Percentiles rank a stretch among this genome's conserved stretches.
These are phyloP conservation scores for Enoplosus armatus DNA, from an alignment of 2,797 vertebrate genomes.

Conservation along the genomic window DNA sequence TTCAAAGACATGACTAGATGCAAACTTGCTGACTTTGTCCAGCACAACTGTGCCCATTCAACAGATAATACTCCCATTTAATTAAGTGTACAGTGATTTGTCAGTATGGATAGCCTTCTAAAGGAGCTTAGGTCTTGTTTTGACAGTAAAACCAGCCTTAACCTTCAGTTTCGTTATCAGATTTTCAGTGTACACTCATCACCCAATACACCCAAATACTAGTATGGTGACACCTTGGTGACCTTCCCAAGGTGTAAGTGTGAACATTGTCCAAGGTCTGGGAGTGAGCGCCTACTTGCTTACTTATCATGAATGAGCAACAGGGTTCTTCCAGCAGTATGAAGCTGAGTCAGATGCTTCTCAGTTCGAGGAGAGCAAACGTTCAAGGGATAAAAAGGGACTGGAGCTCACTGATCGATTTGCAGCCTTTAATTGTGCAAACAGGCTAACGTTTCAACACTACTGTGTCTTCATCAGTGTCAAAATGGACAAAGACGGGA, in stretches of 20 bases:
- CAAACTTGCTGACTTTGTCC: not conserved
- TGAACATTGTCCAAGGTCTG: not conserved
- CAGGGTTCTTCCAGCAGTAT: not conserved
- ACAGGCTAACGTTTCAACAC: no score
- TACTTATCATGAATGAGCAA: not conserved
- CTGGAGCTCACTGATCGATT: no score
- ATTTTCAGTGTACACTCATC: not conserved
- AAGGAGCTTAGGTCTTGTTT: not conserved
- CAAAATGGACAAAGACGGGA: no score
- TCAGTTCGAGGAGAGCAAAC: not conserved
- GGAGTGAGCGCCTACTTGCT: not conserved
- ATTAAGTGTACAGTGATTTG: not conserved
- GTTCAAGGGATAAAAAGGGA: no score
- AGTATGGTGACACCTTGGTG: not conserved
- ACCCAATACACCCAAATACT: not conserved
- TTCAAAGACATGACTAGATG: not conserved
- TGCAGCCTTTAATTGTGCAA: no score
- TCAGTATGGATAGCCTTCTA: no score
- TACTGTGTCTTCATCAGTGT: no score
- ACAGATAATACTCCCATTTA: not conserved
- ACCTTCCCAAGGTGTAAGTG: not conserved
- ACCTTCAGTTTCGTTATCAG: not conserved
- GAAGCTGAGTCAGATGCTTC: slow-evolving; percentile 4
- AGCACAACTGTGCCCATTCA: not conserved
- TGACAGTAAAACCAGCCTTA: not conserved